Conservation (phyloP, 2,797 vertebrate species). For the Protosalanx chinensis region DNA sequence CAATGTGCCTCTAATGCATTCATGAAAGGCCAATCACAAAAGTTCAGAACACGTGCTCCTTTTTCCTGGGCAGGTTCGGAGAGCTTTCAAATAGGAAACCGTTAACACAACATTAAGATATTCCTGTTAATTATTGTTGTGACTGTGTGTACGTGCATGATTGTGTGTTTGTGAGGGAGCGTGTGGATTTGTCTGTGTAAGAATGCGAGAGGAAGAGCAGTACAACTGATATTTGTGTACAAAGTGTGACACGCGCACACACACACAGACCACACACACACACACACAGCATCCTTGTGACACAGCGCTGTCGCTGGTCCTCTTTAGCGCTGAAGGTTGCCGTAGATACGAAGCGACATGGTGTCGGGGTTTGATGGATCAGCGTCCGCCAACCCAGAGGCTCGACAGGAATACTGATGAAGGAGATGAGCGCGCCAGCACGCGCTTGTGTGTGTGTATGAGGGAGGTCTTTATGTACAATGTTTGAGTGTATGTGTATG, state of each 20-base stretch:
- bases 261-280: conserved; percentile 22
- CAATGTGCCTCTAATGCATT: conserved; percentile 52
- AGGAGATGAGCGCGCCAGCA: conserved; percentile 17
- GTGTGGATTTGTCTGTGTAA: conserved; percentile 24
- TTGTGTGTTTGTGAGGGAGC: conserved; percentile 32
- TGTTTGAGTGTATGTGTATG: neutral
- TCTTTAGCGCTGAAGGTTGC: conserved; percentile 60
- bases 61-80: conserved; percentile 47
- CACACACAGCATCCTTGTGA: conserved; percentile 45
- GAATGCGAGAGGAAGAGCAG: neutral
- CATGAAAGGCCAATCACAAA: conserved; percentile 66
- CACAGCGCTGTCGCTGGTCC: conserved; percentile 39
- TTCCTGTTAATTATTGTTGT: conserved; percentile 61
- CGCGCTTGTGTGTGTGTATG: conserved; percentile 4
- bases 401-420: conserved; percentile 63
- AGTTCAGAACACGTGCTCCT: conserved; percentile 43
- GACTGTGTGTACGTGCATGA: conserved; percentile 4
- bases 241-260: conserved; percentile 4
- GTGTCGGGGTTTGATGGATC: conserved; percentile 66
- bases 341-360: conserved; percentile 61
- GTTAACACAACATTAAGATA: conserved; percentile 66
- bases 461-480: conserved; percentile 8
- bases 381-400: conserved; percentile 66
- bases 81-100: conserved; percentile 49
- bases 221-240: neutral